phyloP scores from a whole-genome alignment of 2,888 invertebrate genomes.

The Caenorhabditis afra region DNA sequence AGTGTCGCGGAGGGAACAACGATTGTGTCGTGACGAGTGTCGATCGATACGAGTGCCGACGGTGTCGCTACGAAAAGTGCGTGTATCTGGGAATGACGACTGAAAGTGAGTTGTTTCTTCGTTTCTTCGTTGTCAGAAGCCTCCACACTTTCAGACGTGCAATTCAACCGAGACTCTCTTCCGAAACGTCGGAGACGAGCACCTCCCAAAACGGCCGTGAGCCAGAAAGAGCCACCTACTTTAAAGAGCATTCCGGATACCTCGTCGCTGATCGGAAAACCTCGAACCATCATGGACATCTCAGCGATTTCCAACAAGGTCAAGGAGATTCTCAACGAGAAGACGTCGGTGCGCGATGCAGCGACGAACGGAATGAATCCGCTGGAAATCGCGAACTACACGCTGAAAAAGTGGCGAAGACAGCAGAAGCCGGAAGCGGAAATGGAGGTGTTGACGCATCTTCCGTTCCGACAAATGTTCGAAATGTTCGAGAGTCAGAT shows the following conservation, averaged over 20 bases:
- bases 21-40: slow-evolving; percentile 47
- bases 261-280: slow-evolving; percentile 22
- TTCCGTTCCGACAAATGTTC: slow-evolving; percentile 42
- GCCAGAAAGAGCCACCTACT: neutral
- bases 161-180: slow-evolving; percentile 62
- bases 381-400: slow-evolving; percentile 44
- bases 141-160: slow-evolving; percentile 46
- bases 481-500: slow-evolving; percentile 52
- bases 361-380: slow-evolving; percentile 32
- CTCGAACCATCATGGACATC: slow-evolving; percentile 42
- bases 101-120: slow-evolving; percentile 46
- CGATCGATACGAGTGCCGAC: slow-evolving; percentile 55
- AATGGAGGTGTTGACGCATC: slow-evolving; percentile 31
- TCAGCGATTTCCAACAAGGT: slow-evolving; percentile 19
- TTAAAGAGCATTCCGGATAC: slow-evolving; percentile 3
- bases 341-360: neutral
- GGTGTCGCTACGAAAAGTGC: slow-evolving; percentile 63
- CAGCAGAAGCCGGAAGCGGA: slow-evolving; percentile 29
- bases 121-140: too few species aligned
- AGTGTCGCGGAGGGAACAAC: slow-evolving; percentile 52
- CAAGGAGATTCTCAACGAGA: slow-evolving; percentile 31
- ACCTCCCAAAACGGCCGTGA: neutral
- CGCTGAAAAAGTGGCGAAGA: slow-evolving; percentile 41
- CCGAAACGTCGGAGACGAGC: slow-evolving; percentile 18
- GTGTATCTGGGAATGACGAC: slow-evolving; percentile 60